A percentile compares a stretch with the other conserved stretches of the same genome.
Conservation (phyloP, 1,140 invertebrate species). For the Drosophila lowei region DNA sequence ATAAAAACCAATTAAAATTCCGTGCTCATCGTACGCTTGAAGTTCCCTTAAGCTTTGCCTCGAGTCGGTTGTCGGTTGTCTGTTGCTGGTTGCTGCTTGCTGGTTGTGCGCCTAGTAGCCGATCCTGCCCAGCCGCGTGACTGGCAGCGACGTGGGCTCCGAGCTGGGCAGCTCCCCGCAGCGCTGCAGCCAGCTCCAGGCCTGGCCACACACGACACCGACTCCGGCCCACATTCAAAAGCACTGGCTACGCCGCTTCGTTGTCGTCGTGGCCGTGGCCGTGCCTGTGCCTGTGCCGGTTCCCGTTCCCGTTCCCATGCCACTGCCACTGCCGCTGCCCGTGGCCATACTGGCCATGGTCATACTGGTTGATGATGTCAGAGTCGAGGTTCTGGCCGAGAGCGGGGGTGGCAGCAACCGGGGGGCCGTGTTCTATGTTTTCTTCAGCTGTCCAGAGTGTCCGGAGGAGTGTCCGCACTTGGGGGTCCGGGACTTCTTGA, state of each 20-base stretch:
- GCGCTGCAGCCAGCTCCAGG: slow-evolving; percentile 70
- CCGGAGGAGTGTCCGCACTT: slow-evolving; percentile 32
- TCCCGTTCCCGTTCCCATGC: slow-evolving; percentile 1
- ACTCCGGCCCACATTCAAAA: slow-evolving; percentile 79
- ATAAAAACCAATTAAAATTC: too few species aligned
- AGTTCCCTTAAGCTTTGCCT: too few species aligned
- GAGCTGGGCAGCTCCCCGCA: slow-evolving; percentile 71
- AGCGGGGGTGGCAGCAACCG: slow-evolving; percentile 50
- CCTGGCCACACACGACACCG: slow-evolving; percentile 66
- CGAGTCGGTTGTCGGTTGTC: too few species aligned
- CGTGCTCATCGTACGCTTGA: too few species aligned
- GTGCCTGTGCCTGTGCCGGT: slow-evolving; percentile 17
- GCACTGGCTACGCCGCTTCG: slow-evolving; percentile 71
- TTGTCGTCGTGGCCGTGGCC: slow-evolving; percentile 22
- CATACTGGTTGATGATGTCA: slow-evolving; percentile 24
- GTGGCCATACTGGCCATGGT: slow-evolving; percentile 7
- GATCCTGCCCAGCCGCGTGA: slow-evolving; percentile 64
- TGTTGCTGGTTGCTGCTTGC: too few species aligned
- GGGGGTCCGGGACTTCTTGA: slow-evolving; percentile 71
- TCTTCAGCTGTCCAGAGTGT: slow-evolving; percentile 36
- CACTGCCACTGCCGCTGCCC: slow-evolving; percentile 13
- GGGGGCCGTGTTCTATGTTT: slow-evolving; percentile 72
- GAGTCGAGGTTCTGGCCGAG: slow-evolving; percentile 34
- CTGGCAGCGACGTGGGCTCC: slow-evolving; percentile 64
- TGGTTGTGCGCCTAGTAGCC: slow-evolving; percentile 45